Evolutionary conservation across 1,140 invertebrate genomes (phyloP), one percentile per base, ranked within the genome.

Genomic region (Aphaenogaster floridana): DNA sequence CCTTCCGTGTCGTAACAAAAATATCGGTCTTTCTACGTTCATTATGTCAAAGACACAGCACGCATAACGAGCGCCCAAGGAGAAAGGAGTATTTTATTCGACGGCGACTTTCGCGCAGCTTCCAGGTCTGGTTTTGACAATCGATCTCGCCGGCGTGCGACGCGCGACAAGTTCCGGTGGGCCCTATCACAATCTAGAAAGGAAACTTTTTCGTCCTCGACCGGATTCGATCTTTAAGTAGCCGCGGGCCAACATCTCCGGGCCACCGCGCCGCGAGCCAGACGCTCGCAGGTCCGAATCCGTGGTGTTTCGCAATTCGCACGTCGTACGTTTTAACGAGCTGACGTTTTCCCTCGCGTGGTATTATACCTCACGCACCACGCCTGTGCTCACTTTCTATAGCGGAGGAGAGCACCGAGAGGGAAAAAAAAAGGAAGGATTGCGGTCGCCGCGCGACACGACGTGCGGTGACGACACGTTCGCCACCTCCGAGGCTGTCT

Each of bases 371-470:
- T 13, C 39, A 77, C 48, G 59, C 59, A 54, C 69, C 72, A 85
- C 83, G 74, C 59, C 45, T 42, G 63, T 69, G 17, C 72, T 59
- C 39, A 72, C 83, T 86, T 86, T 86, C 83, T 86, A 86, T 64
- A 52, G 61, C 80, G 61, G 28, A 66, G 74, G 61, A 86, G 61
- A 86, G 21, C n/a, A 86, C 15, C 48, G 74, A 64, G 48, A 79
- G 42, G 13, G 48, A 28, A 39, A 52, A 61, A 52, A 63, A 63
- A 66, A 45, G 74, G 34, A 74, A 66, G 21, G 42, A 76, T 84
- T 84, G 80, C 69, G 69, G 69, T 74, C 52, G 68, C 54, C 13
- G 15, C 54, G 78, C 21, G 36, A n/a, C 34, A n/a, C 52, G n/a
- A 69, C 66, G 9, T 48, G 42, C 66, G 66, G 11, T 74, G 80